These are phyloP conservation scores for Actinemys pallida DNA, from an alignment of 2,113 vertebrate species.

Conservation along the genomic window DNA sequence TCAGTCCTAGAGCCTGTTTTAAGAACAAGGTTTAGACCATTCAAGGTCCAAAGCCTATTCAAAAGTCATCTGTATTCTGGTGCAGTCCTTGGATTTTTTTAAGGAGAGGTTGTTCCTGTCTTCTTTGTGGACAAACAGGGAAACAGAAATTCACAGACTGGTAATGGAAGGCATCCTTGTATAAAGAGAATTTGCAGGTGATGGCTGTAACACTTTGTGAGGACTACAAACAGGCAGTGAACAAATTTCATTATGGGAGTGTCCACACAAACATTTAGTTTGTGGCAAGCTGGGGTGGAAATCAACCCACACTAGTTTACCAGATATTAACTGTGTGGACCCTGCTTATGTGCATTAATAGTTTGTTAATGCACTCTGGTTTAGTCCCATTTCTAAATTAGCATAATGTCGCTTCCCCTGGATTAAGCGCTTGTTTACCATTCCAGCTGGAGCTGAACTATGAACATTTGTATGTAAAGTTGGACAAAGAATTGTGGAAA, in stretches of 20 bases:
- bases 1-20: not conserved
- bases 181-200: not conserved
- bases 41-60: not conserved
- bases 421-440: not conserved
- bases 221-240: constrained; percentile 6
- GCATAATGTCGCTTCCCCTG: not conserved
- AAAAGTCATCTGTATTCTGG: not conserved
- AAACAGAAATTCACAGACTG: not conserved
- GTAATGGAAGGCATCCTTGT: not conserved
- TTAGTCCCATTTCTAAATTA: not conserved
- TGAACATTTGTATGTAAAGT: not conserved
- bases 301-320: not conserved
- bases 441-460: not conserved
- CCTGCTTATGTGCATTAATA: not conserved
- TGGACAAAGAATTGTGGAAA: not conserved
- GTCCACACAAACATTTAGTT: not conserved
- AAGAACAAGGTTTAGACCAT: not conserved
- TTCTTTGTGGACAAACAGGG: not conserved
- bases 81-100: not conserved
- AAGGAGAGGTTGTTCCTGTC: not conserved
- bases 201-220: not conserved
- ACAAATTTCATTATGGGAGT: not conserved
- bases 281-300: not conserved
- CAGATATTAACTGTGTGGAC: not conserved
- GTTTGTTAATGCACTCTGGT: not conserved